These are phyloP conservation scores for Hemaris fuciformis DNA, from an alignment of 2,888 invertebrate genomes.

Conservation along the genomic window DNA sequence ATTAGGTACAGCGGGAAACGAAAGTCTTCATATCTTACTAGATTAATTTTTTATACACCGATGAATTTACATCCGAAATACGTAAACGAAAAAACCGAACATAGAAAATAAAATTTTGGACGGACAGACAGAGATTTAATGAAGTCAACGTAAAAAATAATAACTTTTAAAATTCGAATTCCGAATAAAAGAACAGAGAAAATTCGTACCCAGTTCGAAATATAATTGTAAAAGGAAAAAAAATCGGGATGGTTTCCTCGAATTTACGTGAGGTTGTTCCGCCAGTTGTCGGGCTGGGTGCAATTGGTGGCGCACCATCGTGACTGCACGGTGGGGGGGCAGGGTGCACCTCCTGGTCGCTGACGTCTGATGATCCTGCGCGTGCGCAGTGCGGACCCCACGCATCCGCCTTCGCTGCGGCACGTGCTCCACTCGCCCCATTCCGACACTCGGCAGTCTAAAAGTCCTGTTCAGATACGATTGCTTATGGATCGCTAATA, in stretches of 20 bases:
- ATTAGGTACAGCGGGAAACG: slow-evolving; percentile 65
- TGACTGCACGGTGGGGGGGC: slow-evolving; percentile 91
- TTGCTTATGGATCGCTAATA: not conserved
- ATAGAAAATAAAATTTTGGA: slow-evolving; percentile 54
- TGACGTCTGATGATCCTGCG: slow-evolving; percentile 89
- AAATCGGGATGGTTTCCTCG: no score
- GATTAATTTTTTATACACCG: slow-evolving; percentile 65
- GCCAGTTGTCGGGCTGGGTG: slow-evolving; percentile 63
- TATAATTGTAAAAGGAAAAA: no score
- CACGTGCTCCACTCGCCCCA: slow-evolving; percentile 95
- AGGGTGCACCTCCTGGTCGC: slow-evolving; percentile 89
- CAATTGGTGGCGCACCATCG: slow-evolving; percentile 92
- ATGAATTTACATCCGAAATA: slow-evolving; percentile 52
- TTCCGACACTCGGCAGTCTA: slow-evolving; percentile 91
- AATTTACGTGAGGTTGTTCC: slow-evolving; percentile 71
- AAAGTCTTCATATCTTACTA: slow-evolving; percentile 53
- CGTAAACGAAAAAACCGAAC: slow-evolving; percentile 26
- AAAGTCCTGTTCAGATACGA: slow-evolving; percentile 64
- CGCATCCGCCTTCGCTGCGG: slow-evolving; percentile 94
- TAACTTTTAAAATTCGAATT: slow-evolving; percentile 25
- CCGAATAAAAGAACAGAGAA: slow-evolving; percentile 6
- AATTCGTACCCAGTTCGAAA: not conserved
- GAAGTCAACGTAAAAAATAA: slow-evolving; percentile 41
- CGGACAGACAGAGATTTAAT: slow-evolving; percentile 74
- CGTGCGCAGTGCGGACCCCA: slow-evolving; percentile 92